Conservation (phyloP, 2,797 vertebrate genomes). For the Nyctalus aviator region DNA sequence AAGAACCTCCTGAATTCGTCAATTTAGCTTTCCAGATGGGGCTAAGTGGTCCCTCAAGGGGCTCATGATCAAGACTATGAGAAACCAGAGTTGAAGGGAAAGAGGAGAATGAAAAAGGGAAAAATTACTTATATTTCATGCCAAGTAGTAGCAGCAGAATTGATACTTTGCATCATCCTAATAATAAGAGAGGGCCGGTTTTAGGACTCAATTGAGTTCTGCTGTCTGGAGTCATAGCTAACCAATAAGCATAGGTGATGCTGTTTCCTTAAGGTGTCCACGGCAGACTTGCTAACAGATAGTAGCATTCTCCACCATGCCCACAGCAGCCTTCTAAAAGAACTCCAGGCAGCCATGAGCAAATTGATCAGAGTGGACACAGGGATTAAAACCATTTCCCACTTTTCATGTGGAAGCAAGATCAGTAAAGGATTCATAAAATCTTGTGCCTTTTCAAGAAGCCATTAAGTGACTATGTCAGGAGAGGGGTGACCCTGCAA, state of each 20-base stretch:
- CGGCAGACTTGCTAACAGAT: constrained; percentile 44
- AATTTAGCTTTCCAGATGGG: constrained; percentile 6
- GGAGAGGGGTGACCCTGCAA: not conserved
- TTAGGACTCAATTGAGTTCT: not conserved
- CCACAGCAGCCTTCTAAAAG: not conserved
- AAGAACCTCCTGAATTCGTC: constrained; percentile 24
- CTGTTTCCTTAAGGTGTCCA: not conserved
- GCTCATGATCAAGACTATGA: not conserved
- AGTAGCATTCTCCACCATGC: not conserved
- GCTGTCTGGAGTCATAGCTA: not conserved
- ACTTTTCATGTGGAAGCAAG: not conserved
- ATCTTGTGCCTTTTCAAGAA: not conserved
- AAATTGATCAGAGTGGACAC: not conserved
- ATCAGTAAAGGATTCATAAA: not conserved
- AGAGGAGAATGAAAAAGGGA: accelerated
- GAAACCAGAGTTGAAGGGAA: constrained; percentile 1
- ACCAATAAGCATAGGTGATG: not conserved
- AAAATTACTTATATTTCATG: not conserved
- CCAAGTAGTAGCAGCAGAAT: not conserved
- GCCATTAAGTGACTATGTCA: not conserved
- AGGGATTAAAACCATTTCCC: not conserved
- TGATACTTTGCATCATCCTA: not conserved
- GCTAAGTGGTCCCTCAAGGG: not conserved
- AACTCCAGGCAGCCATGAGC: constrained; percentile 49
- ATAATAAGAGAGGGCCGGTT: not conserved